Evolutionary conservation across 1,140 invertebrate species (phyloP), one percentile per base, ranked within the genome.

Genomic region (Tigriopus japonicus): DNA sequence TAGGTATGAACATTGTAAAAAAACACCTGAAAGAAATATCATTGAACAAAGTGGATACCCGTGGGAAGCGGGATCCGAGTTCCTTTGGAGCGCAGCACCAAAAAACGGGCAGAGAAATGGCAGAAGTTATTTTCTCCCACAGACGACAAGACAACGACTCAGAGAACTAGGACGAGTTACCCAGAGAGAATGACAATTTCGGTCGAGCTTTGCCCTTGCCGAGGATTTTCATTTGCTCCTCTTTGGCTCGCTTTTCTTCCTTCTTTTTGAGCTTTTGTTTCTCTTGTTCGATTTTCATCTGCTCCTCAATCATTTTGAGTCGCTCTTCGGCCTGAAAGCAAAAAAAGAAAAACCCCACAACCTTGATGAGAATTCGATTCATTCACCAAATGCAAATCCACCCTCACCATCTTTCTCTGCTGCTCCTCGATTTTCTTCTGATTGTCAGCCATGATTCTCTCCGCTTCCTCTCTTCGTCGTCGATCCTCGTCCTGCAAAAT

Each of bases 201-300:
- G 91, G 91, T 72, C 92, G 79, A 62, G 90, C 91, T 76, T 94
- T 94, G 72, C 93, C 93, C 78, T 95, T 96, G 66, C 92, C 91
- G 66, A 95, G 78, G 66, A 96, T 95, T 72, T 90, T 87, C 74
- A 91, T 92, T 74, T 96, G 92, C 74, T 95, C 91, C 72, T 91
- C 86, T 74, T 91, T 92, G 53, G 85, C 77, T 65, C 87, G 80
- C 66, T 85, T 88, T 68, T 92, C 87, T 71, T 92, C 85, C 71
- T 94, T 88, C 72, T 88, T 88, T 70, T 86, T 83, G 73, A 95
- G 78, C 69, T 82, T 83, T 72, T 93, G 88, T 67, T 87, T 81
- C 70, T 94, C 88, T 75, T 96, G 91, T 67, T 94, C 85, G 79
- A 95, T 91, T 73, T 87, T 83, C 64, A 91, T 80, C 74, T 95